These are phyloP conservation scores for Chironomus striatipennis DNA, from an alignment of 1,140 invertebrate species.

Conservation along the genomic window DNA sequence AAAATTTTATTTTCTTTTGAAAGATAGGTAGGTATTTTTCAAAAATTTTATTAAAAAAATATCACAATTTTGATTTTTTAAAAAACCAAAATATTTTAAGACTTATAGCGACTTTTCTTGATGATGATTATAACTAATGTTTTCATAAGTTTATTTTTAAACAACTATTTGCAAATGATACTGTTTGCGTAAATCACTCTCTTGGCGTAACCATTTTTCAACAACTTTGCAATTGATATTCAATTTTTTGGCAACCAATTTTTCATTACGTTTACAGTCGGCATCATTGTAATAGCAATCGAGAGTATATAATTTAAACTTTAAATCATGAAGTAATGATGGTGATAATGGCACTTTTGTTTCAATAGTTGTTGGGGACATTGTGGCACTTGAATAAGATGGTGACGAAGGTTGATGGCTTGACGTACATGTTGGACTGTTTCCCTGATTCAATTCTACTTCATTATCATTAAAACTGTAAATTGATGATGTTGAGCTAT, in stretches of 20 bases:
- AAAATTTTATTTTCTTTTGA: no score
- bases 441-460: slow-evolving; percentile 3
- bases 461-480: slow-evolving; percentile 18
- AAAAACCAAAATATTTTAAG: no score
- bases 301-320: background rate
- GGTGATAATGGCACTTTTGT: slow-evolving; percentile 20
- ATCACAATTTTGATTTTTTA: no score
- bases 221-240: slow-evolving; percentile 11
- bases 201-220: slow-evolving; percentile 8
- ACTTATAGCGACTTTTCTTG: no score
- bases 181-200: slow-evolving; percentile 1
- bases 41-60: no score
- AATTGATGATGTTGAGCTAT: slow-evolving; percentile 37
- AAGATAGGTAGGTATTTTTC: no score
- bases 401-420: background rate
- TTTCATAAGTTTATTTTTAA: no score
- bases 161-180: slow-evolving; percentile 18
- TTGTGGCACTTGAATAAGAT: slow-evolving; percentile 5
- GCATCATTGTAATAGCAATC: slow-evolving; percentile 18
- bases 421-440: background rate
- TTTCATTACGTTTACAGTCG: slow-evolving; percentile 13
- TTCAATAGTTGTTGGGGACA: background rate
- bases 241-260: slow-evolving; percentile 11
- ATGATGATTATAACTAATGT: no score
- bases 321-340: slow-evolving; percentile 19